phyloP scores from a whole-genome alignment of 2,797 vertebrate genomes.

The Gymnothorax javanicus region DNA sequence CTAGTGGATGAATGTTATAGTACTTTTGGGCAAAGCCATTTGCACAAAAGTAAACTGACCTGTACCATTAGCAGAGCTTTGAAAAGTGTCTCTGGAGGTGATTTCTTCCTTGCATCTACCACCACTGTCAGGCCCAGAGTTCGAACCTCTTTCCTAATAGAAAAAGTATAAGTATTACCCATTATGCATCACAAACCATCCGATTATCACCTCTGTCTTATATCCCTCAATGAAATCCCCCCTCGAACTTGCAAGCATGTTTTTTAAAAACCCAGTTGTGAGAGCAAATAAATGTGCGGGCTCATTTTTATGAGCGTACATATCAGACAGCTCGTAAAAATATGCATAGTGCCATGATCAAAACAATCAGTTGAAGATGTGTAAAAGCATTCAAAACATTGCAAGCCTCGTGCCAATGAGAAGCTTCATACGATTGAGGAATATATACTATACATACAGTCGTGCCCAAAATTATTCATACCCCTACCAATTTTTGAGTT shows the following conservation, averaged over 20 bases:
- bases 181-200: background rate
- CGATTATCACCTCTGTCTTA: constrained; percentile 8
- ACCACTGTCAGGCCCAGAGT: constrained; percentile 79
- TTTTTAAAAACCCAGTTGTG: constrained; percentile 40
- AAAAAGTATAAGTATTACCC: constrained; percentile 32
- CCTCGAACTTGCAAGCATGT: constrained; percentile 34
- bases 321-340: constrained; percentile 59
- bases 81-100: constrained; percentile 68
- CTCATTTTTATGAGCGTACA: constrained; percentile 49
- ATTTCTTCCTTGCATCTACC: constrained; percentile 82
- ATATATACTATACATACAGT: background rate
- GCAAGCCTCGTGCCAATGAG: background rate
- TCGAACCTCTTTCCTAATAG: constrained; percentile 74
- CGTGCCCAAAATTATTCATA: too few species aligned
- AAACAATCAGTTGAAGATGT: constrained; percentile 34
- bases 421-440: background rate
- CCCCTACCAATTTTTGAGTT: too few species aligned
- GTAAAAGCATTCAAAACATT: constrained; percentile 43
- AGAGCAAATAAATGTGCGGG: constrained; percentile 45
- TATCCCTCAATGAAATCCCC: constrained; percentile 32
- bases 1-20: background rate
- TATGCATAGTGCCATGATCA: constrained; percentile 40
- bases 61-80: constrained; percentile 82
- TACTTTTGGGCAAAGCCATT: background rate
- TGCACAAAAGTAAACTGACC: constrained; percentile 65